phyloP scores from a whole-genome alignment of 2,888 invertebrate genomes.

The Atherix ibis region DNA sequence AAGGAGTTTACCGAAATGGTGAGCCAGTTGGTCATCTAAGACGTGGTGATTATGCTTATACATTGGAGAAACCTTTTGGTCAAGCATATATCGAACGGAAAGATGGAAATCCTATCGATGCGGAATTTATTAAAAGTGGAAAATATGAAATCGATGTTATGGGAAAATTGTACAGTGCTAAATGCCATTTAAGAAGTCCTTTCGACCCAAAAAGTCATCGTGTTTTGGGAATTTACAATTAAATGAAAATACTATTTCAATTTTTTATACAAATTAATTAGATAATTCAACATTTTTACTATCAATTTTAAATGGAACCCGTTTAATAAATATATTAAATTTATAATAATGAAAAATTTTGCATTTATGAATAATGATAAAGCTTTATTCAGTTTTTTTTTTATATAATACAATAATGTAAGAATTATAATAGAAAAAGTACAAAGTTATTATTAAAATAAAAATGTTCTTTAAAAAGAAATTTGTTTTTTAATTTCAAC shows the following conservation, averaged over 20 bases:
- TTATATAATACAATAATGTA: too few species aligned
- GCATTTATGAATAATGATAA: too few species aligned
- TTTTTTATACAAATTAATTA: background rate
- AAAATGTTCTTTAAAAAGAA: too few species aligned
- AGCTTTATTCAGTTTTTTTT: too few species aligned
- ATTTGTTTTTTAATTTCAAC: too few species aligned
- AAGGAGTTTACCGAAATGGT: conserved; percentile 67
- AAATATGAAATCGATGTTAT: conserved; percentile 66
- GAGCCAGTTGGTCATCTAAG: conserved; percentile 62
- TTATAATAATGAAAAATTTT: too few species aligned
- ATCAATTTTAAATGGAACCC: too few species aligned
- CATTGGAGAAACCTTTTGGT: conserved; percentile 39
- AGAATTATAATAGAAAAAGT: too few species aligned
- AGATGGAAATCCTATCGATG: conserved; percentile 44
- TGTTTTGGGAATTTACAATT: conserved; percentile 47
- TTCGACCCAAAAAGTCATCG: conserved; percentile 69
- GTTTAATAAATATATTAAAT: too few species aligned
- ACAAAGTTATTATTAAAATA: too few species aligned
- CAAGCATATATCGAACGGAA: conserved; percentile 41
- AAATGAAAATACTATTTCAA: conserved; percentile 5
- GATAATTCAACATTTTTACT: too few species aligned
- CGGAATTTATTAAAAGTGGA: conserved; percentile 50
- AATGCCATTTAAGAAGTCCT: conserved; percentile 54
- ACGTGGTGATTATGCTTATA: conserved; percentile 61
- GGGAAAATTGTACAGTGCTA: conserved; percentile 56